Base-by-base conservation (phyloP, 2,888 invertebrate species). In the Emmelina monodactyla region DNA sequence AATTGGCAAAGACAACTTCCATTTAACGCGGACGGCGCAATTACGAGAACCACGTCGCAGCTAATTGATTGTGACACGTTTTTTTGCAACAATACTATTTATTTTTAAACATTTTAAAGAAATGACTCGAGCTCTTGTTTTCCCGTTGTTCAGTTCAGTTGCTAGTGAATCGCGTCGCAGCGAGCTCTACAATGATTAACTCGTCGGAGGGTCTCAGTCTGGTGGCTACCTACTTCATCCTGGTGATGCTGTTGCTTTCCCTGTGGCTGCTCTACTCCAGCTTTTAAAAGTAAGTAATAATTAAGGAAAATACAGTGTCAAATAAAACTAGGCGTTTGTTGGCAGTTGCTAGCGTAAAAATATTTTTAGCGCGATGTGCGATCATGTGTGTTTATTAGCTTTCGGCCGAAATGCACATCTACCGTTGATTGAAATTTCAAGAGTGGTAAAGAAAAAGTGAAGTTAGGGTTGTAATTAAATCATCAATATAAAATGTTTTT, bases 221-320 rank as follows among this genome's bases (percentile, higher is more conserved):
- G 45, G 73, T 86, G 43, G 84, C 85, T 34, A 88, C 88, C 33
- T 88, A 88, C 58, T 67, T 82, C 54, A 87, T 88, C 50, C 69
- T 88, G 42, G 75, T 87, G 36, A 57, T 85, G 28, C 67, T 88
- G 22, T 67, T 88, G 31, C 65, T 86, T 29, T 78, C 85, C 3
- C 64, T 88, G 32, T 88, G 87, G 84, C 60, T 86, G 34, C 62
- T 88, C 19, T 88, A 88, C 50, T 84, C 87, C 2, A 85, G 85
- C 29, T 67, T 86, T 45, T 76, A 75, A 62, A 31, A 44, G 66
- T 66, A 44, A 66, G 25, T 25, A 3, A n/a, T n/a, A n/a, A n/a
- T n/a, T n/a, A n/a, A n/a, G n/a, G n/a, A n/a, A n/a, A n/a, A n/a
- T n/a, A n/a, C n/a, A n/a, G n/a, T n/a, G n/a, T n/a, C n/a, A n/a